These are phyloP conservation scores for Teleogryllus oceanicus DNA, from an alignment of 2,888 invertebrate genomes.

Conservation along the genomic window DNA sequence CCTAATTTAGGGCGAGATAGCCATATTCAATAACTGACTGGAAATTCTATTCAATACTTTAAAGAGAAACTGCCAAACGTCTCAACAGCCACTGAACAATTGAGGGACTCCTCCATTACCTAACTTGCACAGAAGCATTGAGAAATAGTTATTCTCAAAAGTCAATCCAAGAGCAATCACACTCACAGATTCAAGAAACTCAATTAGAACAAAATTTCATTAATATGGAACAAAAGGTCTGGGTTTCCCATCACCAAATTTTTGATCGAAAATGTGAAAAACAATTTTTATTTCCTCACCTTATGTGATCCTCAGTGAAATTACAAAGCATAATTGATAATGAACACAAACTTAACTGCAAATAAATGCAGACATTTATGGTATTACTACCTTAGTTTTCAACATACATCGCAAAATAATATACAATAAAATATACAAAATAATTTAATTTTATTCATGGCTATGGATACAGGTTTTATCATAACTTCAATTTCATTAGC, in stretches of 20 bases:
- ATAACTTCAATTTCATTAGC: too few species aligned
- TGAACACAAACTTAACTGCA: not conserved
- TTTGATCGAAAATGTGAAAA: not conserved
- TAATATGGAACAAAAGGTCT: not conserved
- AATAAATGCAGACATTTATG: not conserved
- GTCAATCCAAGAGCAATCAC: too few species aligned
- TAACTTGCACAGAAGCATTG: too few species aligned
- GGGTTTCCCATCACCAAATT: not conserved
- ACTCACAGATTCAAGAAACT: too few species aligned
- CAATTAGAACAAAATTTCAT: not conserved
- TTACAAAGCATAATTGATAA: not conserved
- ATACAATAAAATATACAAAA: constrained; percentile 3
- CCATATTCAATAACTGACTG: too few species aligned
- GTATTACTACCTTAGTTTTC: not conserved
- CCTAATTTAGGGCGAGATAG: too few species aligned
- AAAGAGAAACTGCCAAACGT: too few species aligned
- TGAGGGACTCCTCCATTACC: too few species aligned
- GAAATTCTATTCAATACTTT: too few species aligned
- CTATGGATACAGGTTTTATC: too few species aligned
- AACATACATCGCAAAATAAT: not conserved
- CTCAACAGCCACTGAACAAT: too few species aligned
- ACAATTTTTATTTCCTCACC: constrained; percentile 9
- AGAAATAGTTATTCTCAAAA: too few species aligned
- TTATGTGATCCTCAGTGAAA: not conserved
- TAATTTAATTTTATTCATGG: not conserved